Base-by-base conservation (phyloP, 2,797 vertebrate species). In the Tangara arthus region DNA sequence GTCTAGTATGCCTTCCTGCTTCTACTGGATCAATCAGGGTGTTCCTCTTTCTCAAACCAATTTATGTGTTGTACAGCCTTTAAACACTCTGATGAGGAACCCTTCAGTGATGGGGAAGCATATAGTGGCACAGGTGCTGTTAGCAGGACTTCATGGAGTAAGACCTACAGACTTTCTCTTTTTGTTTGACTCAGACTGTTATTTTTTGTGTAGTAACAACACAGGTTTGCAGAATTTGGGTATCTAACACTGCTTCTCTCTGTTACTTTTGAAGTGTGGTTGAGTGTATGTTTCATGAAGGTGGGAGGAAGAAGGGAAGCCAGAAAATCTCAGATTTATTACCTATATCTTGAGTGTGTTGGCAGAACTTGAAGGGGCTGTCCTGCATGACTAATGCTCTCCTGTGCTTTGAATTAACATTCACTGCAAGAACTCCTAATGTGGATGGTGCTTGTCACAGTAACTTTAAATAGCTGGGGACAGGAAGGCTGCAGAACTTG, bases 51-150 rank as follows among this genome's bases (percentile, higher is more conserved):
- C 88, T 97, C 50, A 95, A 92, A 77, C 68, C 55, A 16, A 79
- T 91, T 97, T 97, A 4, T 97, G 11, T 98, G 88, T 98, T 94
- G 83, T 97, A 77, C 98, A 99, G 99, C 96, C 56, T 83, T 98
- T 95, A 98, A 97, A 95, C 93, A 97, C 78, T 96, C 96, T 93
- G 98, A 98, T 92, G 99, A 98, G 94, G 98, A 98, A 15, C 97
- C 96, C 77, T 97, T 98, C 97, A 98, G 98, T 90, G 99, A 99
- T 65, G 98, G 97, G 82, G 98, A 98, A 95, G 93, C 94, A 16
- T 97, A 97, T 96, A 99, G 98, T 82, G 95, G 97, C 65, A 98
- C 98, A 98, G 98, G 98, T 98, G 99, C 95, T 73, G 37, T 86
- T 94, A 83, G 89, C 96, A 94, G 89, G 71, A 88, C n/a, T 42